Conservation (phyloP, 2,888 invertebrate species). For the Eupithecia inturbata region DNA sequence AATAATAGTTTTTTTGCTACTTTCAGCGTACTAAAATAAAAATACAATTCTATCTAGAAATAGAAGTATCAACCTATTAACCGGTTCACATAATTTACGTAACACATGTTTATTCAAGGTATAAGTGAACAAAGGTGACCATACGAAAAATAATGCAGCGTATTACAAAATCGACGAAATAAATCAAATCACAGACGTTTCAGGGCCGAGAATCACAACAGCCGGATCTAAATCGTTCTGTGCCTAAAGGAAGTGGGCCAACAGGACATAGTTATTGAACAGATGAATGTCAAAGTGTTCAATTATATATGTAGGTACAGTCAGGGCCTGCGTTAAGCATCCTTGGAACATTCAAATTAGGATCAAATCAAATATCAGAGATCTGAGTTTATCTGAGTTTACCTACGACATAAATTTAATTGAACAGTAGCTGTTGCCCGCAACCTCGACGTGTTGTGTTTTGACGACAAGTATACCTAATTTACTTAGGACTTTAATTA, state of each 20-base stretch:
- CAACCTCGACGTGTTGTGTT: too few species aligned
- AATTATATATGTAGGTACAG: neutral
- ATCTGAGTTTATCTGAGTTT: too few species aligned
- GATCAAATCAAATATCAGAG: too few species aligned
- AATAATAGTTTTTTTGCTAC: neutral
- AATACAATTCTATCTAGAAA: neutral
- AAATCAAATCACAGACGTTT: neutral
- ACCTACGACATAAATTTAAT: too few species aligned
- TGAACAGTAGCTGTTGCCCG: too few species aligned
- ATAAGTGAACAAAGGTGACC: neutral
- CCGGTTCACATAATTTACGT: neutral
- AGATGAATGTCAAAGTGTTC: neutral
- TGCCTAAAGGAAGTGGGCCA: conserved; percentile 49
- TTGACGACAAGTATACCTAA: too few species aligned
- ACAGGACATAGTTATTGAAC: conserved; percentile 47
- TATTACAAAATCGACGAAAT: neutral
- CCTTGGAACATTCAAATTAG: conserved; percentile 1
- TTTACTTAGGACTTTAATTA: too few species aligned
- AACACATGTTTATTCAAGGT: neutral
- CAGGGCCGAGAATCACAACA: neutral
- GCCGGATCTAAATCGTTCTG: conserved; percentile 11
- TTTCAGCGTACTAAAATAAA: neutral
- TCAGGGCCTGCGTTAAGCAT: neutral
- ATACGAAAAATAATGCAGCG: neutral
- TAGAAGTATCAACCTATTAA: neutral